Base-by-base conservation (phyloP, 2,113 vertebrate species). In the Gymnarchus niloticus region DNA sequence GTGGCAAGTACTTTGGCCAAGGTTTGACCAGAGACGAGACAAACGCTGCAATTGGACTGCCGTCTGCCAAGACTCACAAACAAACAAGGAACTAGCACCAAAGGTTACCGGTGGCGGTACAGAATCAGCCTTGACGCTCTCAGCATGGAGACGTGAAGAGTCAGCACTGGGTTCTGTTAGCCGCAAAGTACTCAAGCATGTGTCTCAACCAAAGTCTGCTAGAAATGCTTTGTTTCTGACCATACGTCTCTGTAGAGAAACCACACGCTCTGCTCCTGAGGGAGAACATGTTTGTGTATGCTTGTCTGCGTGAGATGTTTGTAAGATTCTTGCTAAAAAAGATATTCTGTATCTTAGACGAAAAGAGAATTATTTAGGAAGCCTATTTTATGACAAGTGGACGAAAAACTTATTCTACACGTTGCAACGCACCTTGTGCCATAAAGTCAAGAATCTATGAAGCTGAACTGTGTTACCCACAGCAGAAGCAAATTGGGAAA, bases 11-110 rank as follows among this genome's bases (percentile, higher is more conserved):
- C 80, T 88, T 85, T 84, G 85, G 65, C 86, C 46, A 2, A 21
- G n/a, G 54, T 51, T 52, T 80, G 37, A 17, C 25, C 80, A 86
- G 85, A 57, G 44, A 78, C 51, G 33, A 56, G 48, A 33, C 54
- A n/a, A 41, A 25, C 23, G 41, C 85, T 87, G 84, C 76, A 87
- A 86, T 87, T 69, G 19, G 44, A 85, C 85, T 84, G 86, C 28
- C 51, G 23, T 77, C 33, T 88, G 87, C 89, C 90, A 90, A 89
- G 52, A 88, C 41, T 85, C 65, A 86, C 51, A 89, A 88, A 88
- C 87, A 85, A 61, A 49, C 82, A 46, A 83, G 84, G 83, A 12
- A 33, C 44, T 85, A 57, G 73, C 83, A 88, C 52, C 21, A 69
- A 85, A 84, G 81, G 65, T 85, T 56, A 82, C 69, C 14, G 59